Conservation (phyloP, 2,797 vertebrate genomes). For the Sebastiscus albofasciatus region DNA sequence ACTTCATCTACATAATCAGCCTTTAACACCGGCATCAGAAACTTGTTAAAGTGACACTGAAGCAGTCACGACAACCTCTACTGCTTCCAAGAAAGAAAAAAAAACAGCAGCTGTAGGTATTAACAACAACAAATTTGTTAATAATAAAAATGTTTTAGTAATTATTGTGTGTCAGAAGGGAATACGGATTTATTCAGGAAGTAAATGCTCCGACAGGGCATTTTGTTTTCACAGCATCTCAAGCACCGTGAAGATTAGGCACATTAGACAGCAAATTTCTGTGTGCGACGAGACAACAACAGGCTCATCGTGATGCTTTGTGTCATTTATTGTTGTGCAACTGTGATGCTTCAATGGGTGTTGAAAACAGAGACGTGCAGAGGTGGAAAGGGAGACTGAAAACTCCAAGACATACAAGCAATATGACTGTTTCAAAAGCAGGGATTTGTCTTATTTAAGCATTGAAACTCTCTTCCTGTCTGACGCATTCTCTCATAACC, state of each 20-base stretch:
- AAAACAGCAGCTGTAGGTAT: background rate
- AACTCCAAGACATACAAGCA: background rate
- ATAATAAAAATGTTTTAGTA: background rate
- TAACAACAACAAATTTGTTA: background rate
- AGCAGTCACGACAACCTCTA: background rate
- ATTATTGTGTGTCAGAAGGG: background rate
- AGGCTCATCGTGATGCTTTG: background rate
- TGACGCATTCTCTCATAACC: no score
- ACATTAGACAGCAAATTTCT: conserved; percentile 9
- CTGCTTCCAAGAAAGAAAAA: background rate
- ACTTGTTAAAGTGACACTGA: conserved; percentile 35
- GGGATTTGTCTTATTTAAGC: no score
- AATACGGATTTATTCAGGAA: background rate
- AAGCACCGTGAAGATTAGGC: background rate
- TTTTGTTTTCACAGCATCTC: conserved; percentile 5
- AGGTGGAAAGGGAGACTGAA: conserved; percentile 6
- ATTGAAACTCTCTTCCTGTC: background rate
- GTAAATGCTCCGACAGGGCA: background rate
- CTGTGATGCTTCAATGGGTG: background rate
- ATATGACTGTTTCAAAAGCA: background rate
- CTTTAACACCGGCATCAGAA: conserved; percentile 24
- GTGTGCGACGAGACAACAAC: conserved; percentile 14
- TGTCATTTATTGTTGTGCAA: conserved; percentile 2
- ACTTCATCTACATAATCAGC: conserved; percentile 44
- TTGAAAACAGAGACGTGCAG: background rate